These are phyloP conservation scores for Atta colombica DNA, from an alignment of 1,140 invertebrate species.

Conservation along the genomic window DNA sequence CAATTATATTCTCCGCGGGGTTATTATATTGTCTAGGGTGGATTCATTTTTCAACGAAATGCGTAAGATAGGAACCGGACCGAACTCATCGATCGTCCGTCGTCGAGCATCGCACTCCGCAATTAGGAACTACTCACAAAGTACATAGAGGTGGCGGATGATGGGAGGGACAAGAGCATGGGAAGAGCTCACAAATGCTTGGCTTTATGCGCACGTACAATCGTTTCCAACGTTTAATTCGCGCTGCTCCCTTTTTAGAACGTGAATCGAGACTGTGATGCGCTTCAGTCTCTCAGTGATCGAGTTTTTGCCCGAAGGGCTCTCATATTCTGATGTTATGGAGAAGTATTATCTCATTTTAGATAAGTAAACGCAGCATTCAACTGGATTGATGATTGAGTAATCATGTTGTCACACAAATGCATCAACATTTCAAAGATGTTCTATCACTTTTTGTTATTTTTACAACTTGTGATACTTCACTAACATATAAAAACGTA, in stretches of 20 bases:
- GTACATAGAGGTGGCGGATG: conserved; percentile 46
- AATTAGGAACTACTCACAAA: conserved; percentile 47
- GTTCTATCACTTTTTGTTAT: neutral
- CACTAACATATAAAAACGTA: neutral
- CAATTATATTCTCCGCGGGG: conserved; percentile 53
- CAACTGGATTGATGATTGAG: neutral
- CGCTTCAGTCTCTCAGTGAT: neutral
- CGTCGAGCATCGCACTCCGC: conserved; percentile 39
- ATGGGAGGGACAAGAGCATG: neutral
- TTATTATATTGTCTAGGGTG: conserved; percentile 8
- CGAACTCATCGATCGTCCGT: conserved; percentile 37
- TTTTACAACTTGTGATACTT: neutral
- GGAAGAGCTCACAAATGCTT: conserved; percentile 32
- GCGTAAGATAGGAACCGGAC: neutral
- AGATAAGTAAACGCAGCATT: conserved; percentile 18
- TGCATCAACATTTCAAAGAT: neutral
- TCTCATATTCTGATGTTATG: conserved; percentile 3
- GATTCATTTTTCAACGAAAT: conserved; percentile 47
- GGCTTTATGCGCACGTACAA: conserved; percentile 50
- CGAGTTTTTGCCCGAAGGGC: neutral
- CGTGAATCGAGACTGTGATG: conserved; percentile 37
- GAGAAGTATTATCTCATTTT: conserved; percentile 13
- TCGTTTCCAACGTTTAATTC: conserved; percentile 40
- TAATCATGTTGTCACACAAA: neutral
- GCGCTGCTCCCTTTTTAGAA: conserved; percentile 33